Conservation (phyloP, 30 jellyfish, hydroid and myxozoan genomes). For the Rhopilema esculentum region DNA sequence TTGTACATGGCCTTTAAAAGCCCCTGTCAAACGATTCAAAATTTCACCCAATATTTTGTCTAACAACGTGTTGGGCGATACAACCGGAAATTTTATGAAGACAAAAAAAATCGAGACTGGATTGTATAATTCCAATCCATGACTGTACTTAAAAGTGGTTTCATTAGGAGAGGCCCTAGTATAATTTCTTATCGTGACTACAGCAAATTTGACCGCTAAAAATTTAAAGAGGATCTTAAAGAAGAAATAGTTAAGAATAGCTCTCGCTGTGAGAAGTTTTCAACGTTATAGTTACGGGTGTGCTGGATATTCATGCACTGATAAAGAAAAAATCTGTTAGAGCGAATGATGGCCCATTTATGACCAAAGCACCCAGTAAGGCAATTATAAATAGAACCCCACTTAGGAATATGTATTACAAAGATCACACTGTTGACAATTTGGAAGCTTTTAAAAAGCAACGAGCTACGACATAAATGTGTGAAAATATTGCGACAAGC, state of each 20-base stretch:
- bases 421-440: constrained; percentile 5
- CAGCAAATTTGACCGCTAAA: constrained; percentile 49
- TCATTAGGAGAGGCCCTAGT: constrained; percentile 30
- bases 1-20: too few species aligned
- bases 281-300: constrained; percentile 22
- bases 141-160: constrained; percentile 38
- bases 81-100: too few species aligned
- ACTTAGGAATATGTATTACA: constrained; percentile 8
- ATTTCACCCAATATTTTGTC: too few species aligned
- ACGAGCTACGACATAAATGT: too few species aligned
- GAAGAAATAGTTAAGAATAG: constrained; percentile 5
- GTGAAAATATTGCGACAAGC: too few species aligned
- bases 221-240: constrained; percentile 41
- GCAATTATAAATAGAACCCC: constrained; percentile 26
- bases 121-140: constrained; percentile 6
- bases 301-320: constrained; percentile 19
- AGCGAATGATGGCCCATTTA: not conserved
- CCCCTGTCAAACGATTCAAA: too few species aligned
- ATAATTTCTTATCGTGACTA: constrained; percentile 23
- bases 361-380: too few species aligned
- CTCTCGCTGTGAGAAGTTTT: constrained; percentile 23
- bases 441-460: not conserved
- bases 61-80: too few species aligned
- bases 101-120: constrained; percentile 22
- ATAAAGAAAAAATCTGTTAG: constrained; percentile 5